Percentiles rank a stretch among this genome's conserved stretches.
These are phyloP conservation scores for Eucera pruinosa DNA, from an alignment of 2,888 invertebrate species.

Conservation along the genomic window DNA sequence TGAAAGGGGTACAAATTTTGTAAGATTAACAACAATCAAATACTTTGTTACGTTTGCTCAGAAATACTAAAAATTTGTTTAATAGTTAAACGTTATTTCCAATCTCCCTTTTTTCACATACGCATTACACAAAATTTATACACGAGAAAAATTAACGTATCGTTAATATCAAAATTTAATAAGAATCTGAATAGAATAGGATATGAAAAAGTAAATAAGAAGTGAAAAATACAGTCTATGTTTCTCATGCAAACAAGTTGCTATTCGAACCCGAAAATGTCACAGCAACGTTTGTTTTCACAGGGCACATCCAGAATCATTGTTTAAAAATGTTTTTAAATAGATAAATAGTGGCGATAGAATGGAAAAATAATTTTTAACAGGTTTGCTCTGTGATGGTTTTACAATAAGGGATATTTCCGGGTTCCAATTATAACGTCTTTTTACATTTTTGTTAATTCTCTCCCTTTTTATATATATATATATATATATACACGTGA, in stretches of 20 bases:
- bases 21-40: conserved; percentile 7
- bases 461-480: conserved; percentile 51
- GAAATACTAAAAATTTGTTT: not conserved
- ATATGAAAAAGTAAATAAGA: conserved; percentile 58
- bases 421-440: conserved; percentile 58
- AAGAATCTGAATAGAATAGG: conserved; percentile 57
- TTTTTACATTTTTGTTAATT: conserved; percentile 55
- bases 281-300: conserved; percentile 31
- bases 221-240: conserved; percentile 72
- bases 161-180: conserved; percentile 62
- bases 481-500: conserved; percentile 10
- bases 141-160: conserved; percentile 49
- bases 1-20: conserved; percentile 4
- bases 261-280: conserved; percentile 67
- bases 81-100: conserved; percentile 61
- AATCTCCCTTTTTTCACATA: conserved; percentile 66
- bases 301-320: conserved; percentile 21
- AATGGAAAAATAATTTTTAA: conserved; percentile 17
- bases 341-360: conserved; percentile 6
- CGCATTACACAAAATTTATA: conserved; percentile 63
- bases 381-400: conserved; percentile 17
- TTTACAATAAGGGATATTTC: conserved; percentile 54
- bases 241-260: conserved; percentile 69
- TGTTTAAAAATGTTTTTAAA: conserved; percentile 14
- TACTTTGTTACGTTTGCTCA: not conserved